A percentile compares a stretch with the other conserved stretches of the same genome.
Conservation (phyloP, 2,113 vertebrate species). For the Condylura cristata region DNA sequence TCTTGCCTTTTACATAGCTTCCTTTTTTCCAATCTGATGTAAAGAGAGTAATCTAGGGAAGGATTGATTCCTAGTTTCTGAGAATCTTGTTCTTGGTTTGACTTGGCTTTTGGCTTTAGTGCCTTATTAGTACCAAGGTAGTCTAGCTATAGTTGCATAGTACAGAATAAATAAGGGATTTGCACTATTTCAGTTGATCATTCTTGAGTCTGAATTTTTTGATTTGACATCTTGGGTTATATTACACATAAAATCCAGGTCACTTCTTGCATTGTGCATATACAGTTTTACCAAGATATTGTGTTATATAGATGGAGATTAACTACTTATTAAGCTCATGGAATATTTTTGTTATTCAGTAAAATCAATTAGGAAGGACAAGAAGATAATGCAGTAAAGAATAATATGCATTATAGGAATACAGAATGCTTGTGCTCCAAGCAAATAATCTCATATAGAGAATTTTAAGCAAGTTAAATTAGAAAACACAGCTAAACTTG, state of each 20-base stretch:
- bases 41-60: background rate
- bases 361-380: background rate
- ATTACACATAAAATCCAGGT: background rate
- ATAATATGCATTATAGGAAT: background rate
- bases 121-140: background rate
- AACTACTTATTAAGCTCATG: background rate
- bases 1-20: background rate
- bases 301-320: background rate
- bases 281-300: background rate
- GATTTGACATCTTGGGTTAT: background rate
- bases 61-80: background rate
- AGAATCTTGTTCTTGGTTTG: background rate
- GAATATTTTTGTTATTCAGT: no score
- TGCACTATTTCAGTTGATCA: background rate
- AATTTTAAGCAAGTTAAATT: background rate
- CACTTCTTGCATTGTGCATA: background rate
- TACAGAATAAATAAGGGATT: background rate
- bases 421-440: background rate
- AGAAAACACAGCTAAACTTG: background rate
- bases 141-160: background rate
- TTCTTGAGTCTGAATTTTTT: background rate
- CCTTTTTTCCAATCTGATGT: background rate
- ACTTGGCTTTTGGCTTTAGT: background rate
- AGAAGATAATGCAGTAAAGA: background rate
- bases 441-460: background rate